Conservation (phyloP, 2,113 vertebrate species). For the Channa maculata region DNA sequence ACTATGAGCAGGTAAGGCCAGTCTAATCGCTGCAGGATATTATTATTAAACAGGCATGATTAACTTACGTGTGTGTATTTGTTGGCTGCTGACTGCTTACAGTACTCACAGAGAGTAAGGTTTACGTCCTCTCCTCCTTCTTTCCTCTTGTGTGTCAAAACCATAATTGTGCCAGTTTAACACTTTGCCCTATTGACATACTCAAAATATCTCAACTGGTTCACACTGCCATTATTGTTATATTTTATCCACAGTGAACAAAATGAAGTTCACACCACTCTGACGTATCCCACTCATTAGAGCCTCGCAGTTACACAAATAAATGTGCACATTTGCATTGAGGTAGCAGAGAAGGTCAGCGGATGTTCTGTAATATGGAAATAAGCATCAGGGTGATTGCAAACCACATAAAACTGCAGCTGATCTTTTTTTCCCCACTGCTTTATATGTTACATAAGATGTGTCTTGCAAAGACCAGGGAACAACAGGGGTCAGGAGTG, state of each 20-base stretch:
- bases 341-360: constrained; percentile 39
- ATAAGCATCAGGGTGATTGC: constrained; percentile 33
- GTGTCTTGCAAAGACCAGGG: constrained; percentile 49
- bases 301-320: background rate
- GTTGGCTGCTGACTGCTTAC: constrained; percentile 44
- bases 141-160: background rate
- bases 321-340: constrained; percentile 34
- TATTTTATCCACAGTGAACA: background rate
- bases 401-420: constrained; percentile 49
- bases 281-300: background rate
- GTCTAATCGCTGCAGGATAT: constrained; percentile 8
- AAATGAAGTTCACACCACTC: background rate
- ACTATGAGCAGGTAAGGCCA: constrained; percentile 96
- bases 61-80: constrained; percentile 39
- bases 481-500: constrained; percentile 70
- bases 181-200: constrained; percentile 1
- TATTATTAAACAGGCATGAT: constrained; percentile 25
- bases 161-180: constrained; percentile 9
- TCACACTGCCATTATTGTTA: background rate
- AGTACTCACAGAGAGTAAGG: constrained; percentile 20
- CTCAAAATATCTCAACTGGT: constrained; percentile 16
- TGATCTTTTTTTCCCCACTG: constrained; percentile 16
- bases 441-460: constrained; percentile 69
- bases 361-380: constrained; percentile 44
- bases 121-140: constrained; percentile 17